A percentile compares a stretch with the other conserved stretches of the same genome.
Evolutionary conservation across 1,140 invertebrate species (phyloP).

Genomic region (Cyphomyrmex costatus): DNA sequence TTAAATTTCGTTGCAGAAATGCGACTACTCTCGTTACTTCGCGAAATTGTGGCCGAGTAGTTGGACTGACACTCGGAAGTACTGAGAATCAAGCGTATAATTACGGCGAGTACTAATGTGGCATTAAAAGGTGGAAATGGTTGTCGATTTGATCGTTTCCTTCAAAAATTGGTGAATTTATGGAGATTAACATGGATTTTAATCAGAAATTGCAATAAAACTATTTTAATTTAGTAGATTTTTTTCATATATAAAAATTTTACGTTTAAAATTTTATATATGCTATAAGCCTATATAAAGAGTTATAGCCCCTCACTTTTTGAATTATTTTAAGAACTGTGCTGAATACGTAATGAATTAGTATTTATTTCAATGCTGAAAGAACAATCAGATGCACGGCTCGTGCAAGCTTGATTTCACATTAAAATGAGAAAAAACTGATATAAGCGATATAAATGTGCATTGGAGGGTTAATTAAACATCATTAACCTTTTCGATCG

Average conservation of each 20-base stretch:
- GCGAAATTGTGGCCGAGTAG: conserved; percentile 4
- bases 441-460: neutral
- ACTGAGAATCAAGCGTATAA: conserved; percentile 25
- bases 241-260: neutral
- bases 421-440: conserved; percentile 14
- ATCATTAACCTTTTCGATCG: conserved; percentile 27
- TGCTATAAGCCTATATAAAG: too few species aligned
- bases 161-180: neutral
- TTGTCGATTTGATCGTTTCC: neutral
- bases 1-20: conserved; percentile 20
- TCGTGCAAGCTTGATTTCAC: neutral
- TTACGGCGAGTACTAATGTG: neutral
- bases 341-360: neutral
- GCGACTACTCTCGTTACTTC: conserved; percentile 9
- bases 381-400: neutral
- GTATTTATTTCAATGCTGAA: conserved; percentile 3
- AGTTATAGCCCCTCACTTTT: too few species aligned
- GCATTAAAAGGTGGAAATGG: neutral
- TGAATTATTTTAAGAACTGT: too few species aligned
- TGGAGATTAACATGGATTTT: neutral
- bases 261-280: neutral
- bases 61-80: conserved; percentile 1
- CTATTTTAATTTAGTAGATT: neutral
- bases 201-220: neutral
- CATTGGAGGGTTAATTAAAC: neutral